phyloP scores from a whole-genome alignment of 2,113 vertebrate genomes.

The Silurus meridionalis region DNA sequence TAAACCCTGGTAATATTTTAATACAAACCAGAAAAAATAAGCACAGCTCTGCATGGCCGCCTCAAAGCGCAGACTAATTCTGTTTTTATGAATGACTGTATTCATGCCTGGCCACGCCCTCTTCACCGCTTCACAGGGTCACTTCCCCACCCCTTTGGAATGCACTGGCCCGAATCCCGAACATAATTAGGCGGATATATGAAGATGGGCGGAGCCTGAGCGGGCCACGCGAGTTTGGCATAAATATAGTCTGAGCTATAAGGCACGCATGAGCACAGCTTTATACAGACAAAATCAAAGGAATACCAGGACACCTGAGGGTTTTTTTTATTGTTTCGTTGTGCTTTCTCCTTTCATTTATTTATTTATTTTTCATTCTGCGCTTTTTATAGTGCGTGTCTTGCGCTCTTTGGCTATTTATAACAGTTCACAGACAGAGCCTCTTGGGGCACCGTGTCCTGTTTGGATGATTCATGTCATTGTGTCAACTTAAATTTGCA shows the following conservation, averaged over 20 bases:
- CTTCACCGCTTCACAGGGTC: constrained; percentile 34
- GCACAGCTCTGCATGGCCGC: constrained; percentile 63
- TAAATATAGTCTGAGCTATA: constrained; percentile 33
- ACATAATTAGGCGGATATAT: constrained; percentile 65
- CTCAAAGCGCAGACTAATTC: constrained; percentile 72
- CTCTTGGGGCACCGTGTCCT: neutral
- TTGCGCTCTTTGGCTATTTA: constrained; percentile 9
- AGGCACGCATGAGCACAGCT: neutral
- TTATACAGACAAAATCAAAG: neutral
- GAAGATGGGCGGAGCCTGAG: constrained; percentile 57
- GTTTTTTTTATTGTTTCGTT: neutral
- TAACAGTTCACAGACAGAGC: neutral
- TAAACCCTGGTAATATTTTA: constrained; percentile 69
- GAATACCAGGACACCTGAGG: neutral
- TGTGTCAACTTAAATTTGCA: neutral
- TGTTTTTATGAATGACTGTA: constrained; percentile 79
- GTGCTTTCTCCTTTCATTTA: neutral
- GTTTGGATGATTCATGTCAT: neutral
- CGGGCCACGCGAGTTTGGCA: constrained; percentile 18
- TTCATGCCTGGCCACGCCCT: constrained; percentile 72
- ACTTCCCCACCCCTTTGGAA: constrained; percentile 49
- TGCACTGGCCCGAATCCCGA: constrained; percentile 46
- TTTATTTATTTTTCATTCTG: neutral
- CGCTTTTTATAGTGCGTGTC: neutral
- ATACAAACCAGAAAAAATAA: constrained; percentile 67